phyloP scores from a whole-genome alignment of 1,140 invertebrate species.

The Mactra quadrangularis region DNA sequence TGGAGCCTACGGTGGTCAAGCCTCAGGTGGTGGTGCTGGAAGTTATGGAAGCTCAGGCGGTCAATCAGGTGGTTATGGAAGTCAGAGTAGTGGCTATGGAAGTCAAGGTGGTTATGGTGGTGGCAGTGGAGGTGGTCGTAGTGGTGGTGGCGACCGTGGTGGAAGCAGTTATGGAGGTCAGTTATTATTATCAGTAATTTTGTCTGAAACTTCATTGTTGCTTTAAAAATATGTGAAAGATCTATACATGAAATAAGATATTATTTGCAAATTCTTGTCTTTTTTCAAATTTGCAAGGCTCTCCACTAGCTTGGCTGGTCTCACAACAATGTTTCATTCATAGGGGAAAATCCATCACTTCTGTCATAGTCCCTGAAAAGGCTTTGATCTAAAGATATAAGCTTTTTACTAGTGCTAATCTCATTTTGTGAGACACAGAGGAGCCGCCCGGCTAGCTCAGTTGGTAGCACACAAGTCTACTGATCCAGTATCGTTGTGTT shows the following conservation, averaged over 20 bases:
- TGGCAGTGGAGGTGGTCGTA: not conserved
- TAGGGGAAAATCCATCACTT: no score
- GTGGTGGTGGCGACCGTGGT: constrained; percentile 18
- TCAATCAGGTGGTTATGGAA: constrained; percentile 25
- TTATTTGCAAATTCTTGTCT: not conserved
- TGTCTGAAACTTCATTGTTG: not conserved
- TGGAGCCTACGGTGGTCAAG: not conserved
- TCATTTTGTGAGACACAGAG: no score
- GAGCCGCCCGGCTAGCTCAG: no score
- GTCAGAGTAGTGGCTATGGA: not conserved
- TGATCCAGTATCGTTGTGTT: no score
- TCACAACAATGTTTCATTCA: no score
- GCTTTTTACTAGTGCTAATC: no score
- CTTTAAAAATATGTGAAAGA: not conserved
- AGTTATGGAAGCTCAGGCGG: constrained; percentile 28
- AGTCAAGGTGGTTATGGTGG: not conserved
- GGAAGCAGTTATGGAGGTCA: constrained; percentile 23
- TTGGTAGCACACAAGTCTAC: no score
- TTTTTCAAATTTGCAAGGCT: not conserved
- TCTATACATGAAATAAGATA: no score
- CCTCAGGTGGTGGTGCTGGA: constrained; percentile 3
- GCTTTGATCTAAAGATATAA: no score
- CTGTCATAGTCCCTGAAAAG: no score
- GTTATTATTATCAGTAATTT: not conserved
- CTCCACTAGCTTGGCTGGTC: no score